Percentiles rank a stretch among this genome's conserved stretches.
Conservation (phyloP, 2,797 vertebrate species). For the Malurus splendens region DNA sequence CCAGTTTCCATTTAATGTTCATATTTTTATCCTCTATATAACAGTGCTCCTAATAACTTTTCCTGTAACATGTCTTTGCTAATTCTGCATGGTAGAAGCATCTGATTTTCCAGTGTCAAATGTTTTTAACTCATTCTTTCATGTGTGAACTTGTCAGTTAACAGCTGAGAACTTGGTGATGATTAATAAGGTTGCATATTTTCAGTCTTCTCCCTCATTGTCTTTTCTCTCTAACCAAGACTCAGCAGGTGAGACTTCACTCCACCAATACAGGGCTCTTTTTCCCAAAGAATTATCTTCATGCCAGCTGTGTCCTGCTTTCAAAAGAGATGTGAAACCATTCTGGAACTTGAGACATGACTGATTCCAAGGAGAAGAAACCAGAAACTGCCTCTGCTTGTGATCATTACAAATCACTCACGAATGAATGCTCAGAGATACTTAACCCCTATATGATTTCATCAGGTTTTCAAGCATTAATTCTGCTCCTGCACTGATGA, state of each 20-base stretch:
- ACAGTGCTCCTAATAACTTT: neutral
- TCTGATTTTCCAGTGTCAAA: neutral
- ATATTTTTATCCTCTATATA: neutral
- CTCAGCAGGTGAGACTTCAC: neutral
- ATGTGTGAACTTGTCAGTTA: neutral
- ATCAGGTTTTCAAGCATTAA: neutral
- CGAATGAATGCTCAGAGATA: neutral
- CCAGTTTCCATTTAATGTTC: neutral
- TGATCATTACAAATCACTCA: neutral
- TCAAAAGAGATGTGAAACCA: neutral
- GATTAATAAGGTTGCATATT: neutral
- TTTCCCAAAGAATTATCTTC: neutral
- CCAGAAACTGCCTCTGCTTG: neutral
- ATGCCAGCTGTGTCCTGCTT: neutral
- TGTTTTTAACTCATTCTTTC: neutral
- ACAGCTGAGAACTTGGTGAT: neutral
- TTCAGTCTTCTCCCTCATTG: neutral
- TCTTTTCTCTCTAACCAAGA: slow-evolving; percentile 13
- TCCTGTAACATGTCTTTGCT: neutral
- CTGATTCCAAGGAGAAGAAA: slow-evolving; percentile 19
- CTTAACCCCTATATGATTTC: neutral
- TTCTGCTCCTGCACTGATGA: neutral
- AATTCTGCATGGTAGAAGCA: neutral
- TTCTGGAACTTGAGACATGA: slow-evolving; percentile 9
- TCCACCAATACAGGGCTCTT: neutral